Conservation (phyloP, 2,797 vertebrate species). For the Acrocephalus scirpaceus region DNA sequence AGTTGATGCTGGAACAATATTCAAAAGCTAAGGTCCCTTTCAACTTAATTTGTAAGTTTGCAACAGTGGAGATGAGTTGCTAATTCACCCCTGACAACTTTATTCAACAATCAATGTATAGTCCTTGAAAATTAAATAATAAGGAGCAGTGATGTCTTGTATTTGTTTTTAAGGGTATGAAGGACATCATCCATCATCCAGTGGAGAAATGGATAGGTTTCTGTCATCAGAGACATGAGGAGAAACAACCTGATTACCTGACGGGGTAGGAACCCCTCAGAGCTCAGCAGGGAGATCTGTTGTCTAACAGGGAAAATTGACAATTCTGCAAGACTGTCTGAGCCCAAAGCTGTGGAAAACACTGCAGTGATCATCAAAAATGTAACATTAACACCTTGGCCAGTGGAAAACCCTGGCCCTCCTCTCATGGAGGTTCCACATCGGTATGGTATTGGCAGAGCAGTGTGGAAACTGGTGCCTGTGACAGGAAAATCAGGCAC, state of each 20-base stretch:
- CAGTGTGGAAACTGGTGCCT: not conserved
- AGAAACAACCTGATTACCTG: not conserved
- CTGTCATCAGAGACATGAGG: not conserved
- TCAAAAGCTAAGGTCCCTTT: not conserved
- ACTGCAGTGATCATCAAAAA: not conserved
- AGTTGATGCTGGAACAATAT: not conserved
- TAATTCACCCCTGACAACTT: slow-evolving; percentile 39
- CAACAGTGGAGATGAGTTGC: not conserved
- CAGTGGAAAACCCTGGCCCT: not conserved
- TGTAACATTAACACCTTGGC: not conserved
- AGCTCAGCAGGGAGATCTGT: not conserved
- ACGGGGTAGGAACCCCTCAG: not conserved
- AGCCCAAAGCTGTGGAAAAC: not conserved
- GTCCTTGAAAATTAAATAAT: slow-evolving; percentile 45
- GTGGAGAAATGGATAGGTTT: not conserved
- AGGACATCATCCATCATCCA: not conserved
- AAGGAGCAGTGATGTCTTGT: not conserved
- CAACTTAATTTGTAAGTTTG: slow-evolving; percentile 28
- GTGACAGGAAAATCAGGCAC: not conserved
- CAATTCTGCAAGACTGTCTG: not conserved
- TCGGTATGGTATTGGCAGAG: not conserved
- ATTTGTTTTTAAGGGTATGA: slow-evolving; percentile 21
- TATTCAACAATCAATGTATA: not conserved
- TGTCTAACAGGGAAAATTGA: not conserved
- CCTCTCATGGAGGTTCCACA: not conserved